Percentiles rank a stretch among this genome's conserved stretches.
Evolutionary conservation across 2,888 invertebrate genomes (phyloP).

Genomic region (Zhuqinia jingwanae): DNA sequence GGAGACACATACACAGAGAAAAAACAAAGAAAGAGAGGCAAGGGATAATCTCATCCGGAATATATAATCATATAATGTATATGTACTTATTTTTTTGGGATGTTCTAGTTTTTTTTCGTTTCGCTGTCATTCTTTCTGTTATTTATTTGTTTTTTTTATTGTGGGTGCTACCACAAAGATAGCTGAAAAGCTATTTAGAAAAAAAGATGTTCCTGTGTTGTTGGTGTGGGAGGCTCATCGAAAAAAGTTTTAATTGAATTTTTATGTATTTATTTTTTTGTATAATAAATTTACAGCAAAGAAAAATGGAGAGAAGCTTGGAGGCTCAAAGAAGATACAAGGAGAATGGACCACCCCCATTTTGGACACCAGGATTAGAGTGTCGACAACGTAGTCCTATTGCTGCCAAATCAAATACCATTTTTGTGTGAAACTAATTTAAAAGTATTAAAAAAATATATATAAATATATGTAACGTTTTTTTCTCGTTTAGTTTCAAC

Average conservation of each 20-base stretch:
- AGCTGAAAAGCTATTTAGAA: too few species aligned
- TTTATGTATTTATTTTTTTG: not conserved
- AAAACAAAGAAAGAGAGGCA: too few species aligned
- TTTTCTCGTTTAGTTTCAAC: not conserved
- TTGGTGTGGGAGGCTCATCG: too few species aligned
- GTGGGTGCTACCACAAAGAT: too few species aligned
- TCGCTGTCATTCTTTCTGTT: constrained; percentile 2
- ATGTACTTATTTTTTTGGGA: too few species aligned
- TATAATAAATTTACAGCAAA: constrained; percentile 88
- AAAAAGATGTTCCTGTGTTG: too few species aligned
- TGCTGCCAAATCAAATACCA: constrained; percentile 79
- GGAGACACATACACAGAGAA: not conserved
- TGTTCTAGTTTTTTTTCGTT: not conserved
- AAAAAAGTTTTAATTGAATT: not conserved
- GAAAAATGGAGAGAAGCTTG: constrained; percentile 85
- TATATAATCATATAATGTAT: too few species aligned
- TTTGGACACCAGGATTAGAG: constrained; percentile 79
- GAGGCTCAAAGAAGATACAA: constrained; percentile 89
- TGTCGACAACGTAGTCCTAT: constrained; percentile 79
- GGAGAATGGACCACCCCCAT: constrained; percentile 85
- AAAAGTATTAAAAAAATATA: too few species aligned
- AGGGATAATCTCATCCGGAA: too few species aligned
- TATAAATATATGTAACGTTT: not conserved
- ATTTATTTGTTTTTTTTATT: not conserved
- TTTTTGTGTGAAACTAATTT: constrained; percentile 76